Percentiles rank a stretch among this genome's conserved stretches.
These are phyloP conservation scores for Chloroceryle inda DNA, from an alignment of 2,797 vertebrate species.

Conservation along the genomic window DNA sequence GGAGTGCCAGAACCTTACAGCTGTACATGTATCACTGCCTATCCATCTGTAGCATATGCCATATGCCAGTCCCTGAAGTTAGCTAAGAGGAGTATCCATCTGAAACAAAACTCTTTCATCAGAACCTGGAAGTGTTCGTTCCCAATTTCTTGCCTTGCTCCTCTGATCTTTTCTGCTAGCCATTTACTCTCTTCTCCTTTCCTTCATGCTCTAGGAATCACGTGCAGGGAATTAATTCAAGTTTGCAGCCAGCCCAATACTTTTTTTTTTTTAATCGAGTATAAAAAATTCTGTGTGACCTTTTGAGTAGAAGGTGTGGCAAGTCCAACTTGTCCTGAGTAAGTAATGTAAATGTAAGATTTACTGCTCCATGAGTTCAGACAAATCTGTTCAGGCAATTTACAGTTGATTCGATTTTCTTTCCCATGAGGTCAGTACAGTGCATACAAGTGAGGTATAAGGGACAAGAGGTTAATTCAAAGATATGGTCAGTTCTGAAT, in stretches of 20 bases:
- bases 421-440: slow-evolving; percentile 47
- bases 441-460: slow-evolving; percentile 10
- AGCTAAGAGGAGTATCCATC: slow-evolving; percentile 2
- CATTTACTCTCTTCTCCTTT: background rate
- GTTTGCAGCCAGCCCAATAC: background rate
- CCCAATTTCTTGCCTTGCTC: background rate
- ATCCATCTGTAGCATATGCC: slow-evolving; percentile 73
- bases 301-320: background rate
- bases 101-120: slow-evolving; percentile 59
- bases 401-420: slow-evolving; percentile 51
- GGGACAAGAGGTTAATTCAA: slow-evolving; percentile 33
- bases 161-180: slow-evolving; percentile 35
- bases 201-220: background rate
- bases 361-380: slow-evolving; percentile 22
- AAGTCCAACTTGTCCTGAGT: background rate
- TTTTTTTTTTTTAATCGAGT: background rate
- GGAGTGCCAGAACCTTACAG: slow-evolving; percentile 68
- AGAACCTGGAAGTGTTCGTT: slow-evolving; percentile 32
- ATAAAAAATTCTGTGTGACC: background rate
- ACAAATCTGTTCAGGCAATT: slow-evolving; percentile 42
- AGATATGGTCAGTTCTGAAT: background rate
- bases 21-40: slow-evolving; percentile 48
- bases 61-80: slow-evolving; percentile 42
- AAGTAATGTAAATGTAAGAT: slow-evolving; percentile 26
- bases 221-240: background rate